Conservation (phyloP, 2,113 vertebrate species). For the Phoenicopterus ruber region DNA sequence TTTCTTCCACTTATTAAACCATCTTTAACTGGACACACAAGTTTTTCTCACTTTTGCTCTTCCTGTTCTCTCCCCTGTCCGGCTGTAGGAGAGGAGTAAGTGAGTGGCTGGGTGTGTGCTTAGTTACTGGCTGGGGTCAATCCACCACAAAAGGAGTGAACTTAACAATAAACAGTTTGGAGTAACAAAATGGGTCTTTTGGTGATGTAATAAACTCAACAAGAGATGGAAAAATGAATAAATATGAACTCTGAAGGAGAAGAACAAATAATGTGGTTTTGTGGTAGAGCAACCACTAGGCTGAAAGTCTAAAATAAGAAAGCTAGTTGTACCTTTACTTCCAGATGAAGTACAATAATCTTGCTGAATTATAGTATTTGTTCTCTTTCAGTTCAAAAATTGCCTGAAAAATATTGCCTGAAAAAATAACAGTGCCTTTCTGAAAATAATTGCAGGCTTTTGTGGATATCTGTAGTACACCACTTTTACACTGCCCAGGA, state of each 20-base stretch:
- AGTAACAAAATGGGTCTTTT: neutral
- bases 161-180: neutral
- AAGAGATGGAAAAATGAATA: neutral
- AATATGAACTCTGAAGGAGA: neutral
- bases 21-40: neutral
- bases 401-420: neutral
- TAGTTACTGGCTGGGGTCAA: neutral
- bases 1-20: neutral
- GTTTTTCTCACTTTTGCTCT: neutral
- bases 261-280: neutral
- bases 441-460: neutral
- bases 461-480: neutral
- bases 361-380: conserved; percentile 7
- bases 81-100: rapidly evolving
- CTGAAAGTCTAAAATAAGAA: conserved; percentile 11
- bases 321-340: neutral
- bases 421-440: neutral
- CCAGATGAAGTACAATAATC: neutral
- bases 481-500: neutral
- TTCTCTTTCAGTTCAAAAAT: neutral
- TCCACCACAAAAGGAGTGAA: neutral
- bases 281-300: neutral
- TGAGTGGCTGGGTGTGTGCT: neutral
- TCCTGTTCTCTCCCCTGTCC: neutral
- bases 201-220: neutral